Base-by-base conservation (phyloP, 2,113 vertebrate species). In the Pseudopipra pipra region DNA sequence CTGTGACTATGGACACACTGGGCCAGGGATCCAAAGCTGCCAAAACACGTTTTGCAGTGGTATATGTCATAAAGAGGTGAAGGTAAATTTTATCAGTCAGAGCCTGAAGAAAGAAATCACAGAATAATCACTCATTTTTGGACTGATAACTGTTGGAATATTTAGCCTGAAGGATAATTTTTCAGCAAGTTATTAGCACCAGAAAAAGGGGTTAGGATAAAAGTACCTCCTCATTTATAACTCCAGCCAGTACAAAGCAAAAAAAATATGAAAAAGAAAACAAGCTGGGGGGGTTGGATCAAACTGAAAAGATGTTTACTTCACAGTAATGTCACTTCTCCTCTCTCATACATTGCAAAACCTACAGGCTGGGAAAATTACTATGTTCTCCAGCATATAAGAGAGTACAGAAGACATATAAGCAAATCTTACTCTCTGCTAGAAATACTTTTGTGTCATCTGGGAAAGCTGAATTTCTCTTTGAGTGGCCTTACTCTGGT, bases 401-500 rank as follows among this genome's bases (percentile, higher is more conserved):
- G 8, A 44, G 13, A 86, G 30, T 63, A 78, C 17, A 90, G 83
- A 95, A 91, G 28, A 89, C 31, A 55, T 59, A 73, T 9, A 92
- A 95, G 85, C 66, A 94, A 87, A 95, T 44, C 39, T 95, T 89
- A 71, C 61, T 90, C 49, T 87, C 62, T 86, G 56, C 33, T 80
- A 89, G 63, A 84, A 94, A 63, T 37, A 85, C 14, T 85, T 77
- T 35, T 74, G 41, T 80, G 87, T 91, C 43, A 95, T 83, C 59
- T 93, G 46, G 90, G 52, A 89, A 68, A 87, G 78, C 0, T 89
- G 74, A 88, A 81, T 92, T 94, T 84, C 88, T 91, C 98, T 98
- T 97, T 97, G 97, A 98, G 97, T 98, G 98, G 98, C 98, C 98
- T 98, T 98, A 98, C 97, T 97, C 95, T 97, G 90, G 96, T 97